These are phyloP conservation scores for Malurus leucopterus DNA, from an alignment of 2,797 vertebrate species.

Conservation along the genomic window DNA sequence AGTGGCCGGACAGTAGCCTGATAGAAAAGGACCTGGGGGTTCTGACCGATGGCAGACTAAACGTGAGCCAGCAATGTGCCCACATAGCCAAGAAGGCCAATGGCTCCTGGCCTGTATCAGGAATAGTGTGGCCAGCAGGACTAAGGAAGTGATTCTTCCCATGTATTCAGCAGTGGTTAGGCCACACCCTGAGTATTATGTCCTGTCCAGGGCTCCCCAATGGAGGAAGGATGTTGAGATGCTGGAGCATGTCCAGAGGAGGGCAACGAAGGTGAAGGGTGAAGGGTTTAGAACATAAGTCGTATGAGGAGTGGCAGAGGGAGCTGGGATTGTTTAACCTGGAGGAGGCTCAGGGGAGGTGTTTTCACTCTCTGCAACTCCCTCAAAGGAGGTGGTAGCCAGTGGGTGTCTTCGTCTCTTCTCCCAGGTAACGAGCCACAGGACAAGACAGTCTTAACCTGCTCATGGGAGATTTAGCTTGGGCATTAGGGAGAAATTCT, in stretches of 20 bases:
- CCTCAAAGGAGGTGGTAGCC: background rate
- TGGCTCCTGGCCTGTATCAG: background rate
- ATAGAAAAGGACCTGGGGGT: background rate
- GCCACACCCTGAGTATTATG: background rate
- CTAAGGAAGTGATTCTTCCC: background rate
- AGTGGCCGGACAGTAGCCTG: background rate
- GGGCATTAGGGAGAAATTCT: background rate
- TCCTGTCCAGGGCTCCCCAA: background rate
- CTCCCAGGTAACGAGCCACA: background rate
- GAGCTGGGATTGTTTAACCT: background rate
- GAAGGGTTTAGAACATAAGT: background rate
- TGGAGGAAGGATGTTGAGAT: background rate
- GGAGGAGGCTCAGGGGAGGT: background rate
- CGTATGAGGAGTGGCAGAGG: accelerated
- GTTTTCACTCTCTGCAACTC: background rate
- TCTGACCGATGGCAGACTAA: background rate
- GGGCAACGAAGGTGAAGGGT: background rate
- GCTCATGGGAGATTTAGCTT: background rate
- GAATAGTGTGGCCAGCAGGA: background rate
- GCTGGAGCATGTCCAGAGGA: background rate
- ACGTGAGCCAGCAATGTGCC: background rate
- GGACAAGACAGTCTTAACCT: background rate
- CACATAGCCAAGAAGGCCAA: background rate
- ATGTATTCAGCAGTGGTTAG: background rate
- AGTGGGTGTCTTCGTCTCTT: background rate